Base-by-base conservation (phyloP, 2,113 vertebrate genomes). In the Recurvirostra avosetta region DNA sequence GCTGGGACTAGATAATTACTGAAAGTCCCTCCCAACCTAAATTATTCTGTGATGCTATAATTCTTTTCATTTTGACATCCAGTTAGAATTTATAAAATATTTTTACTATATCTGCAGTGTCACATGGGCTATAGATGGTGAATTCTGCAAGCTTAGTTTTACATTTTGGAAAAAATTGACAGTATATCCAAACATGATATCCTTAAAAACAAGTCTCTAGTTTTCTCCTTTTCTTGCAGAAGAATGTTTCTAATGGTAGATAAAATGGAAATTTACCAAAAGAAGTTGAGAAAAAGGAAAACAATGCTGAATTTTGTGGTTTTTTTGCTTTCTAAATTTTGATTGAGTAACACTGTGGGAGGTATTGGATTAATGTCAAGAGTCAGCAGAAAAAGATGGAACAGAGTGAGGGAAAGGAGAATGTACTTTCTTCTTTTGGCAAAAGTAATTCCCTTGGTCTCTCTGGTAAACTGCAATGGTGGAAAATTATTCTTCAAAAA, bases 221-320 rank as follows among this genome's bases (percentile, higher is more conserved):
- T 94, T 95, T 97, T 86, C 27, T 84, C 32, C 34, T 81, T 49
- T 83, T 85, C 45, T 70, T 61, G 47, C 25, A 72, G 15, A 12
- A 95, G 55, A 77, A 92, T 62, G 15, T 91, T 93, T 92, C 70
- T 72, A 81, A 40, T 58, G 15, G 4, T 93, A 91, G 34, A 80
- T n/a, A 93, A 91, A 97, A 95, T 67, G 22, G n/a, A 97, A 82
- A 76, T 88, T 95, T 90, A 67, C 50, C 27, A 47, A 88, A 96
- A 92, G 19, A 79, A 92, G n/a, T 30, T 77, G 38, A 59, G 47
- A 92, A 80, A 59, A 85, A 77, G 2, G 45, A 94, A 92, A 87
- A 13, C 41, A 90, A 72, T 40, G 21, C 14, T 83, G 68, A 75
- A 58, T 70, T 92, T 47, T 3, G 11, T 50, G 30, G 4, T 29